phyloP scores from a whole-genome alignment of 2,113 vertebrate species.

The Tenebrosternarchus preto region DNA sequence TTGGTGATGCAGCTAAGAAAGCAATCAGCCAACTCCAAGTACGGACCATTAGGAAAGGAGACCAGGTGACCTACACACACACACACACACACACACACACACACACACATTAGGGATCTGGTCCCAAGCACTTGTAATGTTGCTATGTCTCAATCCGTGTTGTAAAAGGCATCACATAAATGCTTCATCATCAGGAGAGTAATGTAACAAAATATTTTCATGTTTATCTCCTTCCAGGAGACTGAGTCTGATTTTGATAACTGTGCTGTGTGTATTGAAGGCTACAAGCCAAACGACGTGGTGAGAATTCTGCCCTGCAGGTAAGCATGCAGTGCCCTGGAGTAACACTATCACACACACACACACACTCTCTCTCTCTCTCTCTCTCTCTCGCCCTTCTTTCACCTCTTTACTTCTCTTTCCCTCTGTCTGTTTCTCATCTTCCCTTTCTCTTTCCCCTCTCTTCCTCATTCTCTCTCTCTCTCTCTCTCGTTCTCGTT shows the following conservation, averaged over 20 bases:
- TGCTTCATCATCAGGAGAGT: no score
- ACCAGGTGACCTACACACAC: slow-evolving; percentile 81
- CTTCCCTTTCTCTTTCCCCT: slow-evolving; percentile 19
- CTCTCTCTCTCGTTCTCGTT: no score
- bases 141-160: no score
- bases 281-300: slow-evolving; percentile 94
- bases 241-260: slow-evolving; percentile 96
- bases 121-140: no score
- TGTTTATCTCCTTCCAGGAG: slow-evolving; percentile 76
- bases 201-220: not conserved
- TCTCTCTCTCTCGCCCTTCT: no score
- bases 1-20: slow-evolving; percentile 97
- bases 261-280: slow-evolving; percentile 98
- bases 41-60: slow-evolving; percentile 94
- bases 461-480: no score
- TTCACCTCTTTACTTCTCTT: no score
- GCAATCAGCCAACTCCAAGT: slow-evolving; percentile 96
- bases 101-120: no score
- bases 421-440: no score
- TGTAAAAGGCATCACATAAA: no score
- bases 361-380: not conserved
- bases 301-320: slow-evolving; percentile 95
- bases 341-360: slow-evolving; percentile 19
- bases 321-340: slow-evolving; percentile 64
- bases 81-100: not conserved